These are phyloP conservation scores for Hipparchia sbordonii DNA, from an alignment of 2,888 invertebrate genomes.

Conservation along the genomic window DNA sequence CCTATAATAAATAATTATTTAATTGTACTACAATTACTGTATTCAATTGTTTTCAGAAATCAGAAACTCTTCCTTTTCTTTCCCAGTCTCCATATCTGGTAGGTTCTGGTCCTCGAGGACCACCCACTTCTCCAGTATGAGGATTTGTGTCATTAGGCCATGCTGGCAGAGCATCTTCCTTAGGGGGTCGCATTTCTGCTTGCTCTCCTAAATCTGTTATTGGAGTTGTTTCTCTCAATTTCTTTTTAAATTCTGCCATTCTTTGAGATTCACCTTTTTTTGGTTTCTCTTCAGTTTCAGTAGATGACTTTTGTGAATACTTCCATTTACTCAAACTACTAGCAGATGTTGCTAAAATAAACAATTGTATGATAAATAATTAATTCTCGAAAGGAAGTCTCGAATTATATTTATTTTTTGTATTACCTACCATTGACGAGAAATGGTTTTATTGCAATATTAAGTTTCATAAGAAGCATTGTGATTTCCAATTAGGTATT, in stretches of 20 bases:
- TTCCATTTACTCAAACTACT: constrained; percentile 37
- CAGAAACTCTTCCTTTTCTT: constrained; percentile 97
- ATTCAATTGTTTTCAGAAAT: constrained; percentile 85
- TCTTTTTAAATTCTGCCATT: constrained; percentile 88
- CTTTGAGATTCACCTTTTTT: constrained; percentile 62
- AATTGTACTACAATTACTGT: neutral
- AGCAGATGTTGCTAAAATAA: constrained; percentile 27
- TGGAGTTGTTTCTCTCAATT: constrained; percentile 86
- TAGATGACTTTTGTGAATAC: constrained; percentile 51
- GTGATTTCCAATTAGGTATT: neutral
- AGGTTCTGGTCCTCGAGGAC: constrained; percentile 98
- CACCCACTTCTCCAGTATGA: constrained; percentile 96
- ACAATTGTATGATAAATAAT: neutral
- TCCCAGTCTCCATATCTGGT: constrained; percentile 99
- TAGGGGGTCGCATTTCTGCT: constrained; percentile 87
- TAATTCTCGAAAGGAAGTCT: too few relatives aligned
- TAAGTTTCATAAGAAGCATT: constrained; percentile 18
- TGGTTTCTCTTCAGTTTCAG: constrained; percentile 38
- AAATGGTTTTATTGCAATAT: neutral
- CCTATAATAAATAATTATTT: neutral
- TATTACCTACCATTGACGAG: constrained; percentile 15
- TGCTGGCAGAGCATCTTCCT: constrained; percentile 91
- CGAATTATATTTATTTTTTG: too few relatives aligned
- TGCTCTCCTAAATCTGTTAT: constrained; percentile 90
- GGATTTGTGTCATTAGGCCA: constrained; percentile 96